Evolutionary conservation across 1,140 invertebrate species (phyloP).

Genomic region (Pemphigus obesinymphae): DNA sequence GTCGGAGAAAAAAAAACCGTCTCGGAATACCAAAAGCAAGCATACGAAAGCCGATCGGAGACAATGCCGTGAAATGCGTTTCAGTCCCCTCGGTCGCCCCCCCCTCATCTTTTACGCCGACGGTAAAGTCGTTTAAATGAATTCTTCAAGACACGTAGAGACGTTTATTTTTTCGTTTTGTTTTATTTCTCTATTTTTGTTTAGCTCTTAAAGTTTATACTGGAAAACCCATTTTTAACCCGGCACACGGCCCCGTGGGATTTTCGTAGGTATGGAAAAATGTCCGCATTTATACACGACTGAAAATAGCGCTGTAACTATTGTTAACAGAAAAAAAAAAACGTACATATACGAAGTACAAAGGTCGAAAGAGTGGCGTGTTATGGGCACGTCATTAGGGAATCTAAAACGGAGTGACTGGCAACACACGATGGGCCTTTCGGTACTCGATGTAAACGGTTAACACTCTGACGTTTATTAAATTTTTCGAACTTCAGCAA

Average conservation of each 20-base stretch:
- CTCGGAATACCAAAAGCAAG: constrained; percentile 30
- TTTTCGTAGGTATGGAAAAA: constrained; percentile 9
- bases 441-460: neutral
- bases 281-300: neutral
- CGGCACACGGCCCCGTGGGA: neutral
- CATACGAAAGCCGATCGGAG: constrained; percentile 22
- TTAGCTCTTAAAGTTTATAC: constrained; percentile 16
- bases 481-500: neutral
- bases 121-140: constrained; percentile 40
- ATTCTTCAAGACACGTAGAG: constrained; percentile 41
- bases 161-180: constrained; percentile 19
- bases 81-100: neutral
- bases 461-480: constrained; percentile 8
- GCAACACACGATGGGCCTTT: neutral
- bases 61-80: constrained; percentile 32
- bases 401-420: neutral
- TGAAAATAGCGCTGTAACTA: constrained; percentile 9
- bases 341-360: neutral
- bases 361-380: neutral
- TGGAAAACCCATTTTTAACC: constrained; percentile 28
- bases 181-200: neutral
- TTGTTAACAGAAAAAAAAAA: neutral
- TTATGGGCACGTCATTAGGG: neutral
- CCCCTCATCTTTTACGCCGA: neutral
- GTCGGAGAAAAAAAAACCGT: neutral